Evolutionary conservation across 2,888 invertebrate species (phyloP).

Genomic region (Agelastica alni): DNA sequence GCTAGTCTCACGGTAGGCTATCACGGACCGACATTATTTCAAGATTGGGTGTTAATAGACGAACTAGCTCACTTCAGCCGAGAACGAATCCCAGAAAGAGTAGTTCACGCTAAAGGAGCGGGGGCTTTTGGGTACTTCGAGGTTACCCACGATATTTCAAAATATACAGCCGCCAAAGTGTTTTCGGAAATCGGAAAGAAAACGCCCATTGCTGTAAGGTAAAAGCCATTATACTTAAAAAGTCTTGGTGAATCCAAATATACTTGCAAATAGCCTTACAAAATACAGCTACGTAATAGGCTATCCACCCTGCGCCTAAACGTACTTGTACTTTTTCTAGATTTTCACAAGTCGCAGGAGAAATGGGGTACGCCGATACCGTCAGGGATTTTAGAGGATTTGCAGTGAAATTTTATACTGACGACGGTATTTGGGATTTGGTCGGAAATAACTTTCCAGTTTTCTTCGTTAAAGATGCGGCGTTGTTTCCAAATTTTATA

Average conservation of each 20-base stretch:
- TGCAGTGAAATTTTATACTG: constrained; percentile 91
- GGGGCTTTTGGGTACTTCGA: constrained; percentile 86
- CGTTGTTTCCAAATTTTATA: constrained; percentile 91
- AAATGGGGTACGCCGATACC: constrained; percentile 88
- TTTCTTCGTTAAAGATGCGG: constrained; percentile 88
- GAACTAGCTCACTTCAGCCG: constrained; percentile 83
- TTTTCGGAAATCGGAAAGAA: constrained; percentile 78
- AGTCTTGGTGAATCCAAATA: too few relatives aligned
- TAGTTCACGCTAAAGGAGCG: constrained; percentile 94
- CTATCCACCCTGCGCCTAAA: too few relatives aligned
- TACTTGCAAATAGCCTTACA: too few relatives aligned
- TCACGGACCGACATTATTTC: constrained; percentile 81
- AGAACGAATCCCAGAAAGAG: constrained; percentile 94
- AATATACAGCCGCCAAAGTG: constrained; percentile 77
- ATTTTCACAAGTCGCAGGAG: constrained; percentile 87
- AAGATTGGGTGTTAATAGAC: constrained; percentile 81
- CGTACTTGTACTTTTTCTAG: too few relatives aligned
- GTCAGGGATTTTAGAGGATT: constrained; percentile 91
- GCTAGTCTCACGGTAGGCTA: constrained; percentile 83
- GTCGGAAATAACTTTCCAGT: constrained; percentile 93
- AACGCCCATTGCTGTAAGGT: constrained; percentile 77
- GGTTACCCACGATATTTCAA: constrained; percentile 82
- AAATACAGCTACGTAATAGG: too few relatives aligned
- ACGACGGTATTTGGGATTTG: constrained; percentile 91
- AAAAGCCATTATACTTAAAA: too few relatives aligned